Base-by-base conservation (phyloP, 2,113 vertebrate species). In the Silurus glanis region DNA sequence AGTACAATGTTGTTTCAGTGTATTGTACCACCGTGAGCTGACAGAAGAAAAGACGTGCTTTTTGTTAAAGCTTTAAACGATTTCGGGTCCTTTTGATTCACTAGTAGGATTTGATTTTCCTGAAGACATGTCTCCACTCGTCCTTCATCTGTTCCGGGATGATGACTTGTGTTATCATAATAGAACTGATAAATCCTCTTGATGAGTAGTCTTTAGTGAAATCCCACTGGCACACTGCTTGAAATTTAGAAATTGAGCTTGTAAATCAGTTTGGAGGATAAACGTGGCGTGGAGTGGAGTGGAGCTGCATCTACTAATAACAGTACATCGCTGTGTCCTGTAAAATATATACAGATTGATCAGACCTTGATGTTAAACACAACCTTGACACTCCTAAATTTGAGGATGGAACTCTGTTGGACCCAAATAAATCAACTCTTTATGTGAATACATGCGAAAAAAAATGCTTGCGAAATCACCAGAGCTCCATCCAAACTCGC, bases 11-110 rank as follows among this genome's bases (percentile, higher is more conserved):
- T 62, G 21, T 61, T 49, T 45, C 83, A 69, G 13, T 53, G 37
- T 45, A 76, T 49, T 21, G 45, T 28, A 58, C 78, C 21, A 75
- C 66, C 28, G 58, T 47, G 9, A 74, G 16, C 17, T 74, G 61
- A 45, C 62, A 23, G 8, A 58, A 82, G 28, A 59, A 37, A 37
- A 80, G 55, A 21, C 28, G 3, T 25, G 6, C 21, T 61, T 25
- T 16, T 14, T 55, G 23, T 25, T 82, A 66, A 82, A 51, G 47
- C 80, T 49, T 64, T 82, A 82, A 66, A 66, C 8, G 47, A 53
- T 82, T 51, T 9, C 80, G 25, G 47, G 80, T 66, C 47, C n/a
- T 82, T 53, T 19, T 82, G 61, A 82, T 53, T 64, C 66, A 66
- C 17, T 23, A 9, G 59, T 10, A 80, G 79, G 2, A 61, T 9